Evolutionary conservation across 2,797 vertebrate species (phyloP), one percentile per base, ranked within the genome.

Genomic region (Menidia menidia): DNA sequence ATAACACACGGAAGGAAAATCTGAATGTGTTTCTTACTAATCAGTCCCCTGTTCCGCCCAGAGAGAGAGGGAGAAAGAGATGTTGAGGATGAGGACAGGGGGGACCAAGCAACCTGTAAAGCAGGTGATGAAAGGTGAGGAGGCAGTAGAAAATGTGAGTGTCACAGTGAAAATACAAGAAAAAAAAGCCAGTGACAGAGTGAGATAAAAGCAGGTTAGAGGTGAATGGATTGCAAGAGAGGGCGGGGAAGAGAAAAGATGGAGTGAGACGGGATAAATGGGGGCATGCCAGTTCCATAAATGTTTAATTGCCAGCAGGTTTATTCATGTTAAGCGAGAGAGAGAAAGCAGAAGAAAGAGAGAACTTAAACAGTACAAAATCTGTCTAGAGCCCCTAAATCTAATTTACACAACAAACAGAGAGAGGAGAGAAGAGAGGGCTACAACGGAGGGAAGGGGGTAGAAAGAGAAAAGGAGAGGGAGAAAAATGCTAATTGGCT

Each of bases 1-100:
- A 93, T 67, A 70, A 92, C 89, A 91, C 87, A 88, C 92, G 93
- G 93, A 93, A 93, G 93, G 94, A 95, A 95, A 95, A 94, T 94
- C 83, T 94, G 94, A 95, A 95, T 92, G 90, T 92, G 87, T 93
- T 25, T 93, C 92, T 90, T 87, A 92, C 91, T 94, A 95, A 94
- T 93, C 93, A 91, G 92, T 92, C 87, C 89, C 82, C 89, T 90
- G 88, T 92, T 94, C 90, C 89, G 89, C 89, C 84, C 80, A 89
- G 67, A 78, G 73, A 81, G 71, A 64, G 67, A 78, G 73, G 80
- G 71, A 64, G 64, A 61, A 66, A 48, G 62, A 58, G 64, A 79
- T 55, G 62, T 56, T 58, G 50, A 68, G 3, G 73, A 87, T 71
- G 81, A 73, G 73, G 68, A 80, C 14, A 11, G 68, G 66, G 25